phyloP scores from a whole-genome alignment of 2,797 vertebrate genomes.

The Crotalus adamanteus region DNA sequence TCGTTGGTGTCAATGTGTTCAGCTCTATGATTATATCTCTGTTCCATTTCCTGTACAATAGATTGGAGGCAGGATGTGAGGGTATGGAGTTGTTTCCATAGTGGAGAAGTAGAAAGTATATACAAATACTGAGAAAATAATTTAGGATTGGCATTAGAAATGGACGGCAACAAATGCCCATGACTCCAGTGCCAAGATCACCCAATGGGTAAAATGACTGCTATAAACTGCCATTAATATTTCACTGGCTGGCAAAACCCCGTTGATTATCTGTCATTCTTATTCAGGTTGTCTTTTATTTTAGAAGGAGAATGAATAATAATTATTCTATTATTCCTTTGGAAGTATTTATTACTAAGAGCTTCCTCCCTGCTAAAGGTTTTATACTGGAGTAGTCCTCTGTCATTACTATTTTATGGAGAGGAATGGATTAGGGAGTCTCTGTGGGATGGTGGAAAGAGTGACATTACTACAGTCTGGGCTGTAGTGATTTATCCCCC shows the following conservation, averaged over 20 bases:
- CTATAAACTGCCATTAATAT: background rate
- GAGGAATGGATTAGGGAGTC: background rate
- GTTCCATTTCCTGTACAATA: conserved; percentile 68
- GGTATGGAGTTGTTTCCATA: background rate
- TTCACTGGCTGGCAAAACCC: conserved; percentile 11
- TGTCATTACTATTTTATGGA: background rate
- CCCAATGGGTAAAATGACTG: background rate
- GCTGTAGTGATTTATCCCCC: background rate
- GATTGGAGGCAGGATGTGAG: conserved; percentile 48
- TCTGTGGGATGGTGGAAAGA: background rate
- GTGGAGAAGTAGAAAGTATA: conserved; percentile 38
- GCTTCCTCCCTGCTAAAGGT: background rate
- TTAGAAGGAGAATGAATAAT: conserved; percentile 14
- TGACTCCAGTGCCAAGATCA: conserved; percentile 57
- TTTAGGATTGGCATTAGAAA: conserved; percentile 50
- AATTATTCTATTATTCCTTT: background rate
- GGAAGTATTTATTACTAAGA: background rate
- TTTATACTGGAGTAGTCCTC: background rate
- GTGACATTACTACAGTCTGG: background rate
- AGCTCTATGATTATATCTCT: conserved; percentile 65
- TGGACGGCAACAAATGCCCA: background rate
- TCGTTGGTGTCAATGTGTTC: conserved; percentile 34
- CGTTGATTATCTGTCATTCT: background rate
- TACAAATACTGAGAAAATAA: conserved; percentile 23
- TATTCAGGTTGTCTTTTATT: background rate